Base-by-base conservation (phyloP, 2,113 vertebrate genomes). In the Elaphurus davidianus region DNA sequence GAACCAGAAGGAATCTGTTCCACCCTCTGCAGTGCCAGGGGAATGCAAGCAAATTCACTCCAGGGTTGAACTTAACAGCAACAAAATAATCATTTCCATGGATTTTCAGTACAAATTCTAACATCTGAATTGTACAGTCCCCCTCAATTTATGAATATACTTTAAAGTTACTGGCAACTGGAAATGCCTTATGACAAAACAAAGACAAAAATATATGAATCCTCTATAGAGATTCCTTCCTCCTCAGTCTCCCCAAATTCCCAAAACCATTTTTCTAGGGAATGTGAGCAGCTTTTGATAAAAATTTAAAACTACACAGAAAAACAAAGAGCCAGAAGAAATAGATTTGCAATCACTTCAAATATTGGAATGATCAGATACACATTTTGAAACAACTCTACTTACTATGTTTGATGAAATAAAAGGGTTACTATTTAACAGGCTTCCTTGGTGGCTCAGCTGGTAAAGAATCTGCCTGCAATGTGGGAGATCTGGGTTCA, bases 251-350 rank as follows among this genome's bases (percentile, higher is more conserved):
- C 4, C 47, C 28, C 15, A 14, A 17, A 0, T 85, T 40, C 28
- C 50, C 43, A 25, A 54, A 47, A 28, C n/a, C 16, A 45, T 2
- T 71, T 81, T 59, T 21, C 23, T 33, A 64, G 91, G 33, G 64
- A 23, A 67, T 67, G 57, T 7, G 33, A 88, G 17, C 13, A 85
- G 17, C 7, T 96, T 27, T 82, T 27, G 13, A 36, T 76, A n/a
- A 50, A 55, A 12, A 2, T 36, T 15, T 45, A 16, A 82, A 93
- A 82, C 40, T 64, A 11, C 10, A 30, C 28, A 54, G 43, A 17
- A 23, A 92, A 92, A 19, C 19, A 43, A 92, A 71, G 82, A 83
- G 16, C 54, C 67, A 59, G 45, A 23, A 90, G 40, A 94, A 84
- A 30, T 10, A 74, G 28, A 8, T 88, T 43, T 84, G n/a, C 15